Evolutionary conservation across 2,113 vertebrate species (phyloP), one percentile per base, ranked within the genome.

Genomic region (Narcine bancroftii): DNA sequence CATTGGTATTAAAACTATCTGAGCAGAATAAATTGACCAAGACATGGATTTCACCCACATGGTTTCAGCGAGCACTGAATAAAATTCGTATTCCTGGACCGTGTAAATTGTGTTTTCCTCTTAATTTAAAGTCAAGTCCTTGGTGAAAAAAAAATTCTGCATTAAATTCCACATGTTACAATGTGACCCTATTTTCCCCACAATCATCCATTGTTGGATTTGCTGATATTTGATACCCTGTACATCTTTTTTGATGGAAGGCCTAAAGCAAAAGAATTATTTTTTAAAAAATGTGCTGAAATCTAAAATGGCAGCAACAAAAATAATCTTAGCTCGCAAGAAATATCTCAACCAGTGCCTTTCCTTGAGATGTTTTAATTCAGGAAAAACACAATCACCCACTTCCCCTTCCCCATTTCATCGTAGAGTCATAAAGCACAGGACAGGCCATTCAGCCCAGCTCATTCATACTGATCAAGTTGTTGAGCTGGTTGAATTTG

Each of bases 51-150:
- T 87, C 17, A 33, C 53, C n/a, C 81, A 87, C 53, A 56, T 85
- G 50, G 24, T 56, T 85, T 60, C 33, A 63, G 81, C 36, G 53
- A 60, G n/a, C 33, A 87, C 15, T 87, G 53, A 87, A 6, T 87
- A 63, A 60, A 60, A 63, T 87, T 24, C 60, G 81, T 39, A 87
- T 87, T 42, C 15, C 6, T 36, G n/a, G 17, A 63, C 53, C 19
- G 6, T 60, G n/a, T 85, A 85, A n/a, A 87, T 60, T 63, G 33
- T 87, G 53, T 60, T 87, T 85, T 85, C 26, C 29, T 85, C 29
- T 60, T 87, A 87, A 60, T 87, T 87, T 33, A 60, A 87, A 63
- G 53, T 87, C 81, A 63, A 87, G 29, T 87, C 60, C 81, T 87
- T 87, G 2, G 77, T 53, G 33, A 3, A 81, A 3, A 81, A 81